phyloP scores from a whole-genome alignment of 2,113 vertebrate genomes.

The Ia io region DNA sequence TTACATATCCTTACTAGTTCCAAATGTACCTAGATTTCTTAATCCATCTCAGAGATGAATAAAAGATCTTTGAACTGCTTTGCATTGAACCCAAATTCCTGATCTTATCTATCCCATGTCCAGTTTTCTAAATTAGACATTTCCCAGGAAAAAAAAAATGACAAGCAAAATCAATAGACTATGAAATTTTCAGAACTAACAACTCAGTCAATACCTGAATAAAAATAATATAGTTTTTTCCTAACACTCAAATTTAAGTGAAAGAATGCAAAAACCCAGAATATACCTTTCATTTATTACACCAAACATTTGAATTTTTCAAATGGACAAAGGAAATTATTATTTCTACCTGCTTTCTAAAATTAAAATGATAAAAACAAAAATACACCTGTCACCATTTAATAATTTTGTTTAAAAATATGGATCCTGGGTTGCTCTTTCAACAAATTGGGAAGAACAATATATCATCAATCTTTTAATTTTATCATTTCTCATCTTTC shows the following conservation, averaged over 20 bases:
- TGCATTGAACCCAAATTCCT: not conserved
- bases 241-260: not conserved
- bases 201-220: not conserved
- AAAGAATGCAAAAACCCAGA: not conserved
- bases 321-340: not conserved
- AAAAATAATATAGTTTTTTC: not conserved
- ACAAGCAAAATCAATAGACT: not conserved
- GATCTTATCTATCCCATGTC: not conserved
- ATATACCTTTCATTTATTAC: not conserved
- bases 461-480: not conserved
- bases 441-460: not conserved
- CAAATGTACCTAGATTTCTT: not conserved
- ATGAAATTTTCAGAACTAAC: not conserved
- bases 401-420: not conserved
- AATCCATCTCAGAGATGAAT: not conserved
- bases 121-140: not conserved
- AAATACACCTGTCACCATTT: not conserved
- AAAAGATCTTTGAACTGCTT: not conserved
- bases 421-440: not conserved
- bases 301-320: not conserved
- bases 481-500: not conserved
- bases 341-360: not conserved
- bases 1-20: not conserved
- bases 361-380: not conserved
- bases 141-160: not conserved